phyloP scores from a whole-genome alignment of 2,113 vertebrate genomes.

The Tretioscincus oriximinensis region DNA sequence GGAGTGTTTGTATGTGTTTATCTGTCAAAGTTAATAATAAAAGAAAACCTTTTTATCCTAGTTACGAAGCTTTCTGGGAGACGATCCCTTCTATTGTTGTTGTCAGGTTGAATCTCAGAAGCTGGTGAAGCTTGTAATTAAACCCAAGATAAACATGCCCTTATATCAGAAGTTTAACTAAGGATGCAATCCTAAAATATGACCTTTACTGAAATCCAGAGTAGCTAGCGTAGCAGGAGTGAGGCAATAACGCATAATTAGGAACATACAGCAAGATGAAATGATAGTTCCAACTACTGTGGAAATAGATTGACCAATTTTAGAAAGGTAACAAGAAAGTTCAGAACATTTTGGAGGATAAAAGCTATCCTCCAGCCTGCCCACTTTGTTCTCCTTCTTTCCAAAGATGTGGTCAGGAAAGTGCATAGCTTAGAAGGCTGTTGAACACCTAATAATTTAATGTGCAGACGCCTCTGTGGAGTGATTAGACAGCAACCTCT shows the following conservation, averaged over 20 bases:
- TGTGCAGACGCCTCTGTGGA: slow-evolving; percentile 40
- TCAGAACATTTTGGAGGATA: background rate
- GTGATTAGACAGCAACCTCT: slow-evolving; percentile 36
- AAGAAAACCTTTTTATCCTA: background rate
- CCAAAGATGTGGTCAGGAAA: background rate
- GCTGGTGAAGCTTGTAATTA: slow-evolving; percentile 1
- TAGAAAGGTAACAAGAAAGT: no score
- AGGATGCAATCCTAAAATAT: background rate
- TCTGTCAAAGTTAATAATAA: no score
- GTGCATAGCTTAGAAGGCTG: slow-evolving; percentile 24
- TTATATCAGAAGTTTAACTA: slow-evolving; percentile 18
- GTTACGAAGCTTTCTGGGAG: background rate
- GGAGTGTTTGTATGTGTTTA: no score
- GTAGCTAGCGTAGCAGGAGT: background rate
- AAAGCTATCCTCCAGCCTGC: no score
- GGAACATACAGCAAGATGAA: background rate
- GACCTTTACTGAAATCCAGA: background rate
- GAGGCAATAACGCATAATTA: background rate
- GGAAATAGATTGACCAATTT: background rate
- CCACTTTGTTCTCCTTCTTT: background rate
- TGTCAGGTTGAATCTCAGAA: background rate
- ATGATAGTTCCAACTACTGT: background rate
- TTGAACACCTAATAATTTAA: slow-evolving; percentile 50
- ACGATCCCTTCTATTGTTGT: background rate
- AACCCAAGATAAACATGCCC: background rate